Evolutionary conservation across 2,113 vertebrate genomes (phyloP).

Genomic region (Laticauda colubrina): DNA sequence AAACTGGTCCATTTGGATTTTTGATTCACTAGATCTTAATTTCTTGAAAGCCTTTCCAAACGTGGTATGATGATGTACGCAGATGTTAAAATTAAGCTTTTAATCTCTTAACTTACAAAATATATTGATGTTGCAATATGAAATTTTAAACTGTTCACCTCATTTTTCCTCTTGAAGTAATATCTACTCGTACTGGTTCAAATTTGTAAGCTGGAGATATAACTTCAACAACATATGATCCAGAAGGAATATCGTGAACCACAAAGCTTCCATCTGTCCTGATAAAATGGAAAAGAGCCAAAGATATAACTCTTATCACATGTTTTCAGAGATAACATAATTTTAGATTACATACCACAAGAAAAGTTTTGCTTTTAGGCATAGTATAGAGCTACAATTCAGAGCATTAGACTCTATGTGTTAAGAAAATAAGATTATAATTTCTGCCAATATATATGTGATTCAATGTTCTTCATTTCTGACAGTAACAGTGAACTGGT

Average conservation of each 20-base stretch:
- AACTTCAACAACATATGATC: conserved; percentile 95
- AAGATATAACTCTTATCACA: conserved; percentile 3
- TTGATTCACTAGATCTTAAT: neutral
- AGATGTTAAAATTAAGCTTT: neutral
- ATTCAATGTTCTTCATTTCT: neutral
- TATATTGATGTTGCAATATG: neutral
- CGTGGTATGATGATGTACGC: neutral
- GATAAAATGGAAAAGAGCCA: conserved; percentile 34
- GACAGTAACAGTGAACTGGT: neutral
- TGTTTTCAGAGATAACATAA: neutral
- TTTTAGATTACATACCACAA: neutral
- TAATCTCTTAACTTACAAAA: neutral
- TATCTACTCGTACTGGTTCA: conserved; percentile 94
- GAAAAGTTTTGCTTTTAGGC: neutral
- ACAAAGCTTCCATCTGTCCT: conserved; percentile 97
- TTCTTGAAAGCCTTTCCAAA: neutral
- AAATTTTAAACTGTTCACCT: conserved; percentile 74
- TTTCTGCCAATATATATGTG: neutral
- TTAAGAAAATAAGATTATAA: neutral
- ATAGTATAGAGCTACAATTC: neutral
- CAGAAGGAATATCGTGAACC: conserved; percentile 94
- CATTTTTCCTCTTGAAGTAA: conserved; percentile 99
- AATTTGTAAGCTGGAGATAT: conserved; percentile 88
- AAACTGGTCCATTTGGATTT: neutral
- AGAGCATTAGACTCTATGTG: neutral